phyloP scores from a whole-genome alignment of 2,797 vertebrate genomes.

The Sarcoramphus papa region DNA sequence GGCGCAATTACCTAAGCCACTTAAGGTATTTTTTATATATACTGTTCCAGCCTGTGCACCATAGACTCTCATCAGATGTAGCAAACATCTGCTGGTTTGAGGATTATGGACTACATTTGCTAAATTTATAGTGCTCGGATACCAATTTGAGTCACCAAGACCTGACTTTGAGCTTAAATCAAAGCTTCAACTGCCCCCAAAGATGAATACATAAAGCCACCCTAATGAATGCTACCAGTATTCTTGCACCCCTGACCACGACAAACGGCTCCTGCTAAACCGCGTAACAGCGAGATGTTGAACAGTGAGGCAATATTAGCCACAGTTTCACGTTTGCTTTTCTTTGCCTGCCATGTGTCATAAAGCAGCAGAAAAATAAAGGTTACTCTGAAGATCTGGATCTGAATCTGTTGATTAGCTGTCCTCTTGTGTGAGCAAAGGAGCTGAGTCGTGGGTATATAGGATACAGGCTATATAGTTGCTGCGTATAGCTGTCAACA shows the following conservation, averaged over 20 bases:
- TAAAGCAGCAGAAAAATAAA: neutral
- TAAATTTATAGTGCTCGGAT: neutral
- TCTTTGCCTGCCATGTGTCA: neutral
- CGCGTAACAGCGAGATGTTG: fast-evolving
- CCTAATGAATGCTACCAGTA: neutral
- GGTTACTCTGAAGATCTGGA: neutral
- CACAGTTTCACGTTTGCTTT: neutral
- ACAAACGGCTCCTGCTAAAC: neutral
- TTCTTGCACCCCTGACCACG: neutral
- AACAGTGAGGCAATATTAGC: fast-evolving
- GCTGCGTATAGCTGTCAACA: neutral
- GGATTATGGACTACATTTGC: neutral
- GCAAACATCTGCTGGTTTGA: neutral
- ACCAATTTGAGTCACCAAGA: neutral
- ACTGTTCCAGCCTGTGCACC: neutral
- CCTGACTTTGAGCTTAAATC: neutral
- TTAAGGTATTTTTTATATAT: neutral
- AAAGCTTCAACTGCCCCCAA: neutral
- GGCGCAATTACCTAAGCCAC: neutral
- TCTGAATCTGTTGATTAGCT: neutral
- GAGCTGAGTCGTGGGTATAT: fast-evolving
- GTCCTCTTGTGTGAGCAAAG: neutral
- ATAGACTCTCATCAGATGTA: neutral
- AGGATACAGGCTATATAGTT: fast-evolving
- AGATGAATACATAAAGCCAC: neutral